These are phyloP conservation scores for Tringa solitaria DNA, from an alignment of 2,113 vertebrate species.

Conservation along the genomic window DNA sequence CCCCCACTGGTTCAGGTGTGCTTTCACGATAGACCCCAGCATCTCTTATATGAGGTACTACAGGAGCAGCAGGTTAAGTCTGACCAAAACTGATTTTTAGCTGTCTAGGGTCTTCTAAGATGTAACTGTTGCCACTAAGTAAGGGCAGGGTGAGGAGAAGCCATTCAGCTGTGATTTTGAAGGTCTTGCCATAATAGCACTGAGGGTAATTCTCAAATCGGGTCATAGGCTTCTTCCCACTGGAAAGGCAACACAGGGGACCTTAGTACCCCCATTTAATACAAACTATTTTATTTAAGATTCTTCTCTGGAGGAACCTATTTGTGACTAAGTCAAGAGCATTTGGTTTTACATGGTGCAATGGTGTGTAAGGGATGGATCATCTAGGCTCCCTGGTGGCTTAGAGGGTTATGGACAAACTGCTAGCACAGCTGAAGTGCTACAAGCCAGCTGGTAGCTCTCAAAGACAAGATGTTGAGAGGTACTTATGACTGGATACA, in stretches of 20 bases:
- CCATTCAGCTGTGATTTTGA: background rate
- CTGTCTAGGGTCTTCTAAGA: background rate
- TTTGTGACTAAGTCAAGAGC: background rate
- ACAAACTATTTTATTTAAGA: background rate
- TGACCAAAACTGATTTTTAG: background rate
- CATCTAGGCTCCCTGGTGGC: background rate
- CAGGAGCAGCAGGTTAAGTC: background rate
- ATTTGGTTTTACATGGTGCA: background rate
- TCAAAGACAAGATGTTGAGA: background rate
- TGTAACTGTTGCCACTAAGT: background rate
- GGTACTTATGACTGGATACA: background rate
- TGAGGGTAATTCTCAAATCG: background rate
- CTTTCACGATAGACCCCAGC: rapidly evolving
- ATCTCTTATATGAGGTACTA: background rate
- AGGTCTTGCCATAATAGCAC: background rate
- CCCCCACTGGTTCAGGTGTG: background rate
- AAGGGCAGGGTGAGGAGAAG: background rate
- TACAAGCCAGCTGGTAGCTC: background rate
- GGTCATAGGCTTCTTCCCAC: background rate
- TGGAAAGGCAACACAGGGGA: background rate
- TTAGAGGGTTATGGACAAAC: background rate
- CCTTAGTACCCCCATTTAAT: background rate
- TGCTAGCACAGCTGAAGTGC: background rate
- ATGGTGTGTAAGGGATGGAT: background rate
- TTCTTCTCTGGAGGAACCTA: background rate